These are phyloP conservation scores for Babyrousa celebensis DNA, from an alignment of 2,797 vertebrate species.

Conservation along the genomic window DNA sequence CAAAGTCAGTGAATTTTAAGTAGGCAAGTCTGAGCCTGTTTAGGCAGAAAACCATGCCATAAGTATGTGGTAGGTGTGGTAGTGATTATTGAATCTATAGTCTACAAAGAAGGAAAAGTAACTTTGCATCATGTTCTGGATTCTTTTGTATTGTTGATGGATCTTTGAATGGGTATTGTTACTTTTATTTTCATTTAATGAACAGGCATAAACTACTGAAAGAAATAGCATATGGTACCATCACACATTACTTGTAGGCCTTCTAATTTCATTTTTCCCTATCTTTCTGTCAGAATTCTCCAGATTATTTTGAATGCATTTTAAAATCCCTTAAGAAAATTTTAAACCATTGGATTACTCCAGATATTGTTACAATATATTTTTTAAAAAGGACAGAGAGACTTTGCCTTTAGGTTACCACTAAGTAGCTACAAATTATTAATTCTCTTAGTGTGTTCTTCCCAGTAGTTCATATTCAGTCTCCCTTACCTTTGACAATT, in stretches of 20 bases:
- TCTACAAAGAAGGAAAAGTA: background rate
- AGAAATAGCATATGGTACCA: background rate
- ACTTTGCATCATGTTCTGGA: background rate
- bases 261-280: background rate
- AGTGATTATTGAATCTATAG: background rate
- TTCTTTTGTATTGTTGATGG: background rate
- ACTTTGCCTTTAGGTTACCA: background rate
- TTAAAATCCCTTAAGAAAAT: background rate
- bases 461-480: background rate
- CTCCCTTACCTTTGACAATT: background rate
- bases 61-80: too few species aligned
- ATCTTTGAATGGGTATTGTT: background rate
- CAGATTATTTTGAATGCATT: background rate
- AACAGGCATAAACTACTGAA: background rate
- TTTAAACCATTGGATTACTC: background rate
- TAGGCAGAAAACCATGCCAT: background rate
- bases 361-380: background rate
- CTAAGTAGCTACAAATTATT: too few species aligned
- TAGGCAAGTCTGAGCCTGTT: background rate
- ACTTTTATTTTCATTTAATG: conserved; percentile 10
- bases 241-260: background rate
- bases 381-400: background rate
- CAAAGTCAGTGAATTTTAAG: conserved; percentile 32
- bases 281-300: background rate
- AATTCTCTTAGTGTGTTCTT: background rate